These are phyloP conservation scores for Arizona elegans DNA, from an alignment of 2,113 vertebrate genomes.

Conservation along the genomic window DNA sequence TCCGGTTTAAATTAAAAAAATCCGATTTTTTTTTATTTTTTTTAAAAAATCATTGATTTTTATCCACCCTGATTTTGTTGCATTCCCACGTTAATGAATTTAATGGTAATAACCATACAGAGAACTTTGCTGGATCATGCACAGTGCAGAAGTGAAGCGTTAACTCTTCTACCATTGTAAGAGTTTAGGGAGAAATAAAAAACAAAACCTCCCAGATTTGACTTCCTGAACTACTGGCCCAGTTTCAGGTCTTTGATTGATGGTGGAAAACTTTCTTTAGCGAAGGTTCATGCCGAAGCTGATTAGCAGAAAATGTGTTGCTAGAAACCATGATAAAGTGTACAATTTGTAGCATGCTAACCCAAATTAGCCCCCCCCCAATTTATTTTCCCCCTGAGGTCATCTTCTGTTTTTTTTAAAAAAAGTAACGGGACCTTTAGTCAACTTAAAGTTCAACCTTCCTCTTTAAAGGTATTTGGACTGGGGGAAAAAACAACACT, in stretches of 20 bases:
- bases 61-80: no score
- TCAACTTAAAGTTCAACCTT: neutral
- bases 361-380: neutral
- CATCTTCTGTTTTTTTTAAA: slow-evolving; percentile 70
- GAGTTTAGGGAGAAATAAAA: slow-evolving; percentile 25
- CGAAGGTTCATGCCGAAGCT: slow-evolving; percentile 30
- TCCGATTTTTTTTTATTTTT: no score
- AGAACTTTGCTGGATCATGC: neutral
- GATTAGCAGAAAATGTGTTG: slow-evolving; percentile 38
- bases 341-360: slow-evolving; percentile 17
- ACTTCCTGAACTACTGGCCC: slow-evolving; percentile 22
- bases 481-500: neutral
- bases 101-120: neutral
- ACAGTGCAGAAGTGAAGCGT: slow-evolving; percentile 31
- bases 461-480: neutral
- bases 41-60: no score
- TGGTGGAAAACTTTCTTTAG: slow-evolving; percentile 31
- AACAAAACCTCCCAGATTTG: neutral
- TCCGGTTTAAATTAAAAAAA: no score
- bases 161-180: neutral
- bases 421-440: slow-evolving; percentile 27
- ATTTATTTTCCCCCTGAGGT: slow-evolving; percentile 58
- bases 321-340: slow-evolving; percentile 25
- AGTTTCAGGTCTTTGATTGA: slow-evolving; percentile 37
- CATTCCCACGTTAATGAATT: neutral